phyloP scores from a whole-genome alignment of 2,113 vertebrate genomes.

The Oncorhynchus clarkii region DNA sequence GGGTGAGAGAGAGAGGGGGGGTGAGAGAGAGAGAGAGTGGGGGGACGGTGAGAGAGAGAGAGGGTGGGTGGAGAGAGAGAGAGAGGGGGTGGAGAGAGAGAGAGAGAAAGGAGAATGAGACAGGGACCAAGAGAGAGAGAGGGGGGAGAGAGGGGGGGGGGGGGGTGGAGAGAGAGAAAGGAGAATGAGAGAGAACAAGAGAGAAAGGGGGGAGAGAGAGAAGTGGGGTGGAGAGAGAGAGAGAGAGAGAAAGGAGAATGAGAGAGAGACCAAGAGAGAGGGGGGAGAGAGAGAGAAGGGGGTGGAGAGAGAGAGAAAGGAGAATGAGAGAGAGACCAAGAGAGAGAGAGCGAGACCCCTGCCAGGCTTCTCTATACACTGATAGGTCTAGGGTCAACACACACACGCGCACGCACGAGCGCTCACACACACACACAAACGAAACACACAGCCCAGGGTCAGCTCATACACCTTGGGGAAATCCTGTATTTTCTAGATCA shows the following conservation, averaged over 20 bases:
- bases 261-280: neutral
- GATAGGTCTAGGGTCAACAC: too few relatives aligned
- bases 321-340: too few relatives aligned
- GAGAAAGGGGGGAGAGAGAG: neutral
- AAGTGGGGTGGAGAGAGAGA: neutral
- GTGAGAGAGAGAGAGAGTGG: neutral
- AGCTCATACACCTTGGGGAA: neutral
- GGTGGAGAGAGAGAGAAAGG: too few relatives aligned
- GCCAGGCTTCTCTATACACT: too few relatives aligned
- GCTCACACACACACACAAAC: neutral
- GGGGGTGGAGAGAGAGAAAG: too few relatives aligned
- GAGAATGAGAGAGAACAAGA: neutral
- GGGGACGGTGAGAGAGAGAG: neutral
- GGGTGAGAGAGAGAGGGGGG: too few relatives aligned
- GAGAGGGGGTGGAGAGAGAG: neutral
- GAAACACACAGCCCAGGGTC: neutral
- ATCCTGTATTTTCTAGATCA: slow-evolving; percentile 24
- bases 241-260: neutral
- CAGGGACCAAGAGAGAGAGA: too few relatives aligned
- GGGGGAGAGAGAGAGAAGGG: too few relatives aligned
- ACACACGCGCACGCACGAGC: neutral
- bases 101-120: too few relatives aligned
- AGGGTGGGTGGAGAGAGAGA: neutral
- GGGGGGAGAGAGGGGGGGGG: neutral
- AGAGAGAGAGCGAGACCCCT: neutral